Percentiles rank a stretch among this genome's conserved stretches.
phyloP scores from a whole-genome alignment of 2,113 vertebrate genomes.

The Cacatua alba region DNA sequence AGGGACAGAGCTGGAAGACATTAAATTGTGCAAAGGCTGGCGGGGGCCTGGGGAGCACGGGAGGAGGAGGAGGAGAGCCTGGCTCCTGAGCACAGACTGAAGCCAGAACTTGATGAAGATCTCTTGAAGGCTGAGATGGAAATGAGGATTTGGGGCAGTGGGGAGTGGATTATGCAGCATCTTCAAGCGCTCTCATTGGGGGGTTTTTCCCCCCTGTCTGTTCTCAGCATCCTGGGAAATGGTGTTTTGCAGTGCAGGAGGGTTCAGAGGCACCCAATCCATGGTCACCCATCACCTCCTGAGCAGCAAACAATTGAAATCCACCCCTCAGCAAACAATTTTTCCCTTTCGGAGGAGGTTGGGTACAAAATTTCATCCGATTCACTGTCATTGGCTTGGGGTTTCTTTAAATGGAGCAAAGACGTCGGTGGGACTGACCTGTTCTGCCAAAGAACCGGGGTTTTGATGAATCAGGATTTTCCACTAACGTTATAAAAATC shows the following conservation, averaged over 20 bases:
- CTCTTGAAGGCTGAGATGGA: slow-evolving; percentile 37
- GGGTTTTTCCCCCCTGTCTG: not conserved
- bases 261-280: not conserved
- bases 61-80: not conserved
- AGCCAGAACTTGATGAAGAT: not conserved
- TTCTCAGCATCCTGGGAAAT: not conserved
- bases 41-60: not conserved
- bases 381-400: not conserved
- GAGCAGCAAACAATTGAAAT: not conserved
- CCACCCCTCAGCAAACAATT: not conserved
- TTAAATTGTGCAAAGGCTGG: slow-evolving; percentile 63
- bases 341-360: not conserved
- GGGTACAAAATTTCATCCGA: not conserved
- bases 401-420: not conserved
- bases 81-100: not conserved
- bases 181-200: not conserved
- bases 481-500: not conserved
- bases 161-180: not conserved
- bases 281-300: not conserved
- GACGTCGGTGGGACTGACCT: not conserved
- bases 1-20: slow-evolving; percentile 75
- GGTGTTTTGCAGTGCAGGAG: not conserved
- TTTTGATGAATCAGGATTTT: slow-evolving; percentile 57
- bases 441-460: not conserved
- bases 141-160: not conserved